Base-by-base conservation (phyloP, 2,888 invertebrate species). In the Callyntrura guangdongensis region DNA sequence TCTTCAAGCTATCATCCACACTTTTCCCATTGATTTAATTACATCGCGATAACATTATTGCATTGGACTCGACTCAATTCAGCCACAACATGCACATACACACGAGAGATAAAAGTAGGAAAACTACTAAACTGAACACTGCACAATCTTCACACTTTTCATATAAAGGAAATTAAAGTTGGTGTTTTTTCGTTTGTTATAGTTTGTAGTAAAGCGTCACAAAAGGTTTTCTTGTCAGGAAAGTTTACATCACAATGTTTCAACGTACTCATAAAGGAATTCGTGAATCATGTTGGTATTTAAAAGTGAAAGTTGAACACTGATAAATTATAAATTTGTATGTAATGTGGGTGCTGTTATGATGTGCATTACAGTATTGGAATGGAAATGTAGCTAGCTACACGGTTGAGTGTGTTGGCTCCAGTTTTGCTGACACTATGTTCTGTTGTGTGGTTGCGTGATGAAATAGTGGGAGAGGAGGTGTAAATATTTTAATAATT, bases 11-110 rank as follows among this genome's bases (percentile, higher is more conserved):
- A 67, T 72, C 85, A 85, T 53, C 64, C 77, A 47, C 59, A 74
- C 79, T 79, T 64, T 77, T 49, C 20, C 25, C 83, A 67, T 67
- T 64, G 22, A 25, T 83, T 83, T 45, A 77, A 72, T 69, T 59
- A 20, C 59, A 47, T 61, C 36, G 59, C 4, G 67, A 67, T 67
- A 17, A 59, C 59, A 17, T 59, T 36, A 36, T 36, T 36, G 6
- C 36, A 36, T 36, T 36, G 36, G 36, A 36, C 36, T 36, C 36
- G 36, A 36, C 36, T 36, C 36, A 36, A 36, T 36, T 4, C 36
- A 36, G 6, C 36, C 36, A 36, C 36, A 36, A 36, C 36, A 36
- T 36, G 36, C 36, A 36, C 36, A 36, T 36, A 6, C 36, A 36
- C 6, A 59, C 59, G 14, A 59, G 59, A 59, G 17, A 59, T 17